Base-by-base conservation (phyloP, 2,888 invertebrate species). In the Acanthosepion pharaonis region DNA sequence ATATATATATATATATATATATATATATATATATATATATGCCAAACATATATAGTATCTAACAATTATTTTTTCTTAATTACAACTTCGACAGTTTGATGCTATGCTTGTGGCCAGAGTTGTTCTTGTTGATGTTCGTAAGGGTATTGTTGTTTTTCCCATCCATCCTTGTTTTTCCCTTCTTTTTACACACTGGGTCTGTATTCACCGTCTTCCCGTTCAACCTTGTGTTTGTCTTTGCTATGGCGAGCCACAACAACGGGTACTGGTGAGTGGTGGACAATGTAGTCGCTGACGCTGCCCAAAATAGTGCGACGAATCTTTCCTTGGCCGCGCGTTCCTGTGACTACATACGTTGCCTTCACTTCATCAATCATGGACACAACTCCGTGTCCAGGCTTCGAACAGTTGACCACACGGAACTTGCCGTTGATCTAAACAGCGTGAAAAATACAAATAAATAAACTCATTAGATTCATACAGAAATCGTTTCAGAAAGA, bases 261-360 rank as follows among this genome's bases (percentile, higher is more conserved):
- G 28, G 94, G 94, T 28, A 94, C 94, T 5, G 94, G 64, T 20
- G 94, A 94, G 59, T 94, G 94, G 55, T 94, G 94, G 33, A 94
- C 94, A 18, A 94, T 94, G 42, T 94, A 94, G 94, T 94, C 94
- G 33, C 94, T 94, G 28, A 94, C 94, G 55, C 94, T 94, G 48
- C 94, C 94, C 94, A 94, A 64, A 55, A 94, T 55, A 28, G 94
- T 94, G 51, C 94, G 53, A 55, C 94, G 53, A 33, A 94, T 64
- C 59, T 94, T 94, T 11, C 94, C 94, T 48, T 94, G 94, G 48
- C 94, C 94, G 33, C 94, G 94, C 48, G 94, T 94, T 94, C 94
- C 94, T 48, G 94, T 94, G 42, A 94, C 53, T 25, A 94, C 64
- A 48, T 94, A 94, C 25, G 94, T 64, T 18, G 94, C 94, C 33